These are phyloP conservation scores for Montipora foliosa DNA, from an alignment of 64 coral and sea anemone genomes.

Conservation along the genomic window DNA sequence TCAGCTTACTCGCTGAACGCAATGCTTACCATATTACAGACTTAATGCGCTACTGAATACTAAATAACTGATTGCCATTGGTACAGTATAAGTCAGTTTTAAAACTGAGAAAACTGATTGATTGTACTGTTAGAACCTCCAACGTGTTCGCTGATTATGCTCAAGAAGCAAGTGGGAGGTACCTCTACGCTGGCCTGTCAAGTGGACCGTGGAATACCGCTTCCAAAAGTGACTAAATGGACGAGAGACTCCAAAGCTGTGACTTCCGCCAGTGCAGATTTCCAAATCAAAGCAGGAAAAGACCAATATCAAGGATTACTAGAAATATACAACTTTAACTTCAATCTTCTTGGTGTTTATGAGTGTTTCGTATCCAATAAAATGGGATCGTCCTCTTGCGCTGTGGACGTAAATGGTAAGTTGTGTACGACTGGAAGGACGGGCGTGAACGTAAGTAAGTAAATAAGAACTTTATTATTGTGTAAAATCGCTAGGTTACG, in stretches of 20 bases:
- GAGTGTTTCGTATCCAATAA: conserved; percentile 71
- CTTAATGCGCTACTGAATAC: too few relatives aligned
- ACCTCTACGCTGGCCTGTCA: conserved; percentile 53
- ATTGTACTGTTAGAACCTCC: conserved; percentile 48
- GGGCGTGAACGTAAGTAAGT: too few relatives aligned
- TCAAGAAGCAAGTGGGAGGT: conserved; percentile 8
- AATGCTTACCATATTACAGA: too few relatives aligned
- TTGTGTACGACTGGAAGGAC: not conserved
- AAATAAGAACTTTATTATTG: too few relatives aligned
- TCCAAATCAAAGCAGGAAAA: conserved; percentile 19
- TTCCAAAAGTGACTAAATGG: conserved; percentile 71
- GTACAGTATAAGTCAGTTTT: too few relatives aligned
- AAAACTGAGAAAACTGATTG: not conserved
- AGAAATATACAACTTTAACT: conserved; percentile 69
- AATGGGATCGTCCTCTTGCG: conserved; percentile 20
- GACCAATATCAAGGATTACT: conserved; percentile 43
- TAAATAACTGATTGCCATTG: too few relatives aligned
- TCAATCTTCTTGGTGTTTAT: conserved; percentile 77
- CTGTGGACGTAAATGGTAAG: conserved; percentile 66
- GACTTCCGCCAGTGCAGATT: conserved; percentile 2
- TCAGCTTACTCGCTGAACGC: too few relatives aligned
- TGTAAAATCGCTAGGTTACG: too few relatives aligned
- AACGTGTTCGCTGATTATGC: conserved; percentile 52
- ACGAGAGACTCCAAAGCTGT: conserved; percentile 60
- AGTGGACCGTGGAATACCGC: conserved; percentile 58